These are phyloP conservation scores for Callaeas wilsoni DNA, from an alignment of 2,113 vertebrate genomes.

Conservation along the genomic window DNA sequence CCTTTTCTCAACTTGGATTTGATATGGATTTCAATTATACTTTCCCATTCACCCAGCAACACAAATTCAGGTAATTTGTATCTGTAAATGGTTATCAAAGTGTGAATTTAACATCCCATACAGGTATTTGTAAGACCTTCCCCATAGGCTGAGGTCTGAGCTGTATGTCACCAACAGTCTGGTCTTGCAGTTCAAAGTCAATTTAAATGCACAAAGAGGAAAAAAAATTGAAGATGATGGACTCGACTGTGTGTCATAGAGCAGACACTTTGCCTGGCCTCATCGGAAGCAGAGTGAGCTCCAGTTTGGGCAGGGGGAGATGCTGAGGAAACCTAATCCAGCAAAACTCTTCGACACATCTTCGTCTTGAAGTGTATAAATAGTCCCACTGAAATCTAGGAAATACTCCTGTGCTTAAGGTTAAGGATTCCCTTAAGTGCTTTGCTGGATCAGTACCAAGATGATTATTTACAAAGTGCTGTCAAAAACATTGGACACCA, in stretches of 20 bases:
- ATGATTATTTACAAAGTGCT: neutral
- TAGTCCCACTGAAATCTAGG: slow-evolving; percentile 4
- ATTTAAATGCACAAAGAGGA: neutral
- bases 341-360: neutral
- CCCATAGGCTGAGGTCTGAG: neutral
- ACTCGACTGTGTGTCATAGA: rapidly evolving
- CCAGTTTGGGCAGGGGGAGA: neutral
- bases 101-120: neutral
- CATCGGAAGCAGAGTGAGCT: neutral
- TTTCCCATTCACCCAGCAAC: neutral
- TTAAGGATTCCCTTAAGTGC: slow-evolving; percentile 41
- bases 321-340: neutral
- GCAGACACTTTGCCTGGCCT: neutral
- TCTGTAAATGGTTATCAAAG: neutral
- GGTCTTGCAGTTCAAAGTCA: neutral
- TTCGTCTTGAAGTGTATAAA: neutral
- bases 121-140: neutral
- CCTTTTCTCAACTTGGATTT: neutral
- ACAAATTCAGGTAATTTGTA: neutral
- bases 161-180: neutral
- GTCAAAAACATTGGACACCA: neutral
- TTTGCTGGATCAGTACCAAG: slow-evolving; percentile 25
- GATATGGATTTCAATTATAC: neutral
- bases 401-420: neutral
- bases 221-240: neutral